Evolutionary conservation across 2,113 vertebrate species (phyloP).

Genomic region (Chamaea fasciata): DNA sequence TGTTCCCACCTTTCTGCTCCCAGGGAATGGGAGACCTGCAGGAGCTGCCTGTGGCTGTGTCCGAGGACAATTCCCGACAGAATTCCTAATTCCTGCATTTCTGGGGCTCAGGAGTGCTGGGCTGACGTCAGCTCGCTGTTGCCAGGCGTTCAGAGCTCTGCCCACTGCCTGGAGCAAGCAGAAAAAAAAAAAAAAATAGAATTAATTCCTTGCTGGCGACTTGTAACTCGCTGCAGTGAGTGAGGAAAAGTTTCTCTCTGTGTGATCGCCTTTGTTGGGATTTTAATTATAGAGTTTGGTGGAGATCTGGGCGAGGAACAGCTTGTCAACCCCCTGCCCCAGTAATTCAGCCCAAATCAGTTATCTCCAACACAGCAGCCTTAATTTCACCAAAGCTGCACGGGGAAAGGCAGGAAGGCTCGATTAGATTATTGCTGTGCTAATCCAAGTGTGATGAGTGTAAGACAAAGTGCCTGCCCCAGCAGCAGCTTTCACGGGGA

Average conservation of each 20-base stretch:
- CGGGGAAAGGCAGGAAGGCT: background rate
- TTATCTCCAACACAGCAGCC: background rate
- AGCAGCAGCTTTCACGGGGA: background rate
- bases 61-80: background rate
- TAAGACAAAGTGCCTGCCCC: background rate
- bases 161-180: background rate
- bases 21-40: background rate
- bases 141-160: background rate
- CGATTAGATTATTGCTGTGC: background rate
- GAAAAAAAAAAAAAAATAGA: background rate
- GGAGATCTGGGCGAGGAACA: background rate
- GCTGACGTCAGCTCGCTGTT: background rate
- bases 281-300: background rate
- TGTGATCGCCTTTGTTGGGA: background rate
- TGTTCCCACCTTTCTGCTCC: no score
- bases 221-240: background rate
- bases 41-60: background rate
- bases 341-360: background rate
- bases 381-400: background rate
- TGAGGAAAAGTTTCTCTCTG: background rate
- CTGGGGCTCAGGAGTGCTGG: background rate
- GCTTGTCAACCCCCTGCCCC: background rate
- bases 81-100: background rate
- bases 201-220: background rate
- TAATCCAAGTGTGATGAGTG: background rate